Evolutionary conservation across 2,797 vertebrate species (phyloP).

Genomic region (Alfaro cultratus): DNA sequence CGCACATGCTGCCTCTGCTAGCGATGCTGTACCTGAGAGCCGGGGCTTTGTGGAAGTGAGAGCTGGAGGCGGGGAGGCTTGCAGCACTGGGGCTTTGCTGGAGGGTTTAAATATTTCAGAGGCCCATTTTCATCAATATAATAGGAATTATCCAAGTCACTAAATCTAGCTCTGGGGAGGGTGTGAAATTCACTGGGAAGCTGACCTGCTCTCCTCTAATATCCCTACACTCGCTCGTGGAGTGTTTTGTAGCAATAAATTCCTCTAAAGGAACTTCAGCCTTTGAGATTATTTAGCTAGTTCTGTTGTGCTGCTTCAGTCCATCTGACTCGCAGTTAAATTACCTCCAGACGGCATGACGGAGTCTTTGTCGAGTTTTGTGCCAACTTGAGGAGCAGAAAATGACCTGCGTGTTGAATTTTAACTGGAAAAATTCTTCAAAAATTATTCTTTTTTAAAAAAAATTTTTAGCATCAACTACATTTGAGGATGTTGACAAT

Average conservation of each 20-base stretch:
- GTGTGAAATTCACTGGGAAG: slow-evolving; percentile 60
- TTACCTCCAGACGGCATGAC: neutral
- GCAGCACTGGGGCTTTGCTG: slow-evolving; percentile 12
- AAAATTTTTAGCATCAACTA: neutral
- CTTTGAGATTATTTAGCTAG: neutral
- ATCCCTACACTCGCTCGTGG: slow-evolving; percentile 8
- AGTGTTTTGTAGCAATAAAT: neutral
- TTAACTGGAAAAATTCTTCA: neutral
- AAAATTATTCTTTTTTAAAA: rapidly evolving
- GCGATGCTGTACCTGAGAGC: slow-evolving; percentile 42
- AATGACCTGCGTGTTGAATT: neutral
- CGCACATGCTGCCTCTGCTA: slow-evolving; percentile 70
- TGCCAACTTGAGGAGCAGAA: neutral
- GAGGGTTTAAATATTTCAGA: slow-evolving; percentile 75
- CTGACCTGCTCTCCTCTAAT: slow-evolving; percentile 9
- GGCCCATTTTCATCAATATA: slow-evolving; percentile 74
- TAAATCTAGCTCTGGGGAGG: slow-evolving; percentile 72
- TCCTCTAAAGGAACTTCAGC: neutral
- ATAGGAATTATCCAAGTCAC: slow-evolving; percentile 77
- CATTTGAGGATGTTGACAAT: neutral
- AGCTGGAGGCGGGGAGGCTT: neutral
- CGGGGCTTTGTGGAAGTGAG: neutral
- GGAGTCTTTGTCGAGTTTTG: neutral
- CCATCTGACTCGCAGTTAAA: neutral
- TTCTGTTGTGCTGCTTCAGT: neutral